Evolutionary conservation across 1,140 invertebrate genomes (phyloP).

Genomic region (Eriocheir sinensis): DNA sequence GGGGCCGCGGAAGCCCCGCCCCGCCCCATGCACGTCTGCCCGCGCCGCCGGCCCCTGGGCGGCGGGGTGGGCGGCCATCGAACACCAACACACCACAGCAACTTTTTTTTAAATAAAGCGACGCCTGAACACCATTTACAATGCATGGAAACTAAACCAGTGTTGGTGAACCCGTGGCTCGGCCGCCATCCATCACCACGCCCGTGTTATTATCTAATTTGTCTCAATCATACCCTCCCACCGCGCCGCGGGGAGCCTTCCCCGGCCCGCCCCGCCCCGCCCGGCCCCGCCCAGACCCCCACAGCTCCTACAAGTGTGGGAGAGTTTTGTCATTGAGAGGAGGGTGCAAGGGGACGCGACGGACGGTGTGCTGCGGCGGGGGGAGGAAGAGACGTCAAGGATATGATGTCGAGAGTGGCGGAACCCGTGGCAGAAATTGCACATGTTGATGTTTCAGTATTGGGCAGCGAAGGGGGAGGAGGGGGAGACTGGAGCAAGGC

Average conservation of each 20-base stretch:
- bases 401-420: neutral
- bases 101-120: slow-evolving; percentile 42
- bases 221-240: slow-evolving; percentile 60
- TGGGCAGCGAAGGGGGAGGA: neutral
- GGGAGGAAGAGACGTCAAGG: neutral
- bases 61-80: neutral
- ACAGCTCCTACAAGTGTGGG: neutral
- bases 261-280: neutral
- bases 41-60: neutral
- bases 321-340: neutral
- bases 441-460: neutral
- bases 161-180: neutral
- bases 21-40: neutral
- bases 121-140: slow-evolving; percentile 37
- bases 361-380: neutral
- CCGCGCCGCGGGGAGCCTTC: neutral
- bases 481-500: too few species aligned
- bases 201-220: slow-evolving; percentile 61
- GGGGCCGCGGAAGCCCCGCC: neutral
- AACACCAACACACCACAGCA: neutral
- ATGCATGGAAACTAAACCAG: slow-evolving; percentile 34
- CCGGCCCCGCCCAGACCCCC: too few species aligned
- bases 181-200: slow-evolving; percentile 53
- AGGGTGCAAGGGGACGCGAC: too few species aligned
- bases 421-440: neutral